Evolutionary conservation across 2,888 invertebrate species (phyloP).

Genomic region (Netelia virgata): DNA sequence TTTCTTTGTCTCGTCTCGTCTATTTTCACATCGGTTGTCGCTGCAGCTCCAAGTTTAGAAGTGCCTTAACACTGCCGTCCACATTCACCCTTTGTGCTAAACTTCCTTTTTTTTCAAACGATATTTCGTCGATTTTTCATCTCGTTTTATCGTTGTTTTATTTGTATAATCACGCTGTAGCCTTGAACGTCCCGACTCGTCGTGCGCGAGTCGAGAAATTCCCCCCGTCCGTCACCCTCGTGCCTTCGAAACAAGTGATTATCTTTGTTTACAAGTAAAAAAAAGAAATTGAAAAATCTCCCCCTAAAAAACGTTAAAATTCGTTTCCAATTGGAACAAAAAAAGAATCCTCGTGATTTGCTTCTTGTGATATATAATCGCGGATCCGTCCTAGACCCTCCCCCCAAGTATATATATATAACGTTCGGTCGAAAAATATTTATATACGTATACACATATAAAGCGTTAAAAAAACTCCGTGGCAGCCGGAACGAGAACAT

Average conservation of each 20-base stretch:
- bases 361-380: slow-evolving; percentile 62
- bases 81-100: slow-evolving; percentile 74
- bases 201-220: slow-evolving; percentile 47
- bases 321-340: not conserved
- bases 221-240: slow-evolving; percentile 62
- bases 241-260: slow-evolving; percentile 66
- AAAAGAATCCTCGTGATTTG: slow-evolving; percentile 46
- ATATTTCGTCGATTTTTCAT: slow-evolving; percentile 11
- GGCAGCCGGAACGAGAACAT: slow-evolving; percentile 58
- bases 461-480: slow-evolving; percentile 43
- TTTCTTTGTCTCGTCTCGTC: not conserved
- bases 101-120: not conserved
- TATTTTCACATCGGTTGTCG: slow-evolving; percentile 74
- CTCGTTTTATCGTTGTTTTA: slow-evolving; percentile 36
- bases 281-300: not conserved
- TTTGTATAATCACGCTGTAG: slow-evolving; percentile 67
- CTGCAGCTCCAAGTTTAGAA: slow-evolving; percentile 68
- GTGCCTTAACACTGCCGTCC: slow-evolving; percentile 81
- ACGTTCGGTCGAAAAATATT: slow-evolving; percentile 22
- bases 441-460: slow-evolving; percentile 4
- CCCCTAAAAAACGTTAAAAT: not conserved
- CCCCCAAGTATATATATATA: not conserved
- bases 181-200: slow-evolving; percentile 63
- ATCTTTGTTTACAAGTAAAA: slow-evolving; percentile 10
- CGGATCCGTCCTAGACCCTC: slow-evolving; percentile 59